A percentile compares a stretch with the other conserved stretches of the same genome.
Evolutionary conservation across 2,113 vertebrate species (phyloP).

Genomic region (Coregonus clupeaformis): DNA sequence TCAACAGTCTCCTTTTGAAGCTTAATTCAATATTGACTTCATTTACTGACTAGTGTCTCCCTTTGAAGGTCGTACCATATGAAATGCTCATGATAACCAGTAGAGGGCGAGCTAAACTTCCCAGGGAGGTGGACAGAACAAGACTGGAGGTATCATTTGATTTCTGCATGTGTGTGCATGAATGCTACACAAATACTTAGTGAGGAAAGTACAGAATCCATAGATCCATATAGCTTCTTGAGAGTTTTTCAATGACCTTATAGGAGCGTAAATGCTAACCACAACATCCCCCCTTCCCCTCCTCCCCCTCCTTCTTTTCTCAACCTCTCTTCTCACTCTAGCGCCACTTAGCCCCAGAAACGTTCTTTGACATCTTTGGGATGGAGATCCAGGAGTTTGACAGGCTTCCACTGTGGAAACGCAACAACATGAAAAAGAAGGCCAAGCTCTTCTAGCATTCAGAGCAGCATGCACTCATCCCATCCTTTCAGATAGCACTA

Average conservation of each 20-base stretch:
- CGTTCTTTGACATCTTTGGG: slow-evolving; percentile 89
- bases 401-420: slow-evolving; percentile 95
- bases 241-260: slow-evolving; percentile 46
- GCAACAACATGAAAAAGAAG: slow-evolving; percentile 95
- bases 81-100: slow-evolving; percentile 97
- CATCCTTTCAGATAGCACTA: slow-evolving; percentile 63
- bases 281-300: slow-evolving; percentile 30
- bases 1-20: slow-evolving; percentile 17
- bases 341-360: slow-evolving; percentile 89
- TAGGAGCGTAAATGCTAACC: slow-evolving; percentile 59
- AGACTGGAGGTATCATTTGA: slow-evolving; percentile 88
- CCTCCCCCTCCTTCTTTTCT: slow-evolving; percentile 41
- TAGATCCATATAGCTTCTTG: slow-evolving; percentile 38
- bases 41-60: slow-evolving; percentile 66
- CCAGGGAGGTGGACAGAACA: slow-evolving; percentile 97
- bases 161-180: slow-evolving; percentile 49
- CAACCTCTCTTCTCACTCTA: slow-evolving; percentile 45
- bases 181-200: slow-evolving; percentile 62
- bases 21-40: slow-evolving; percentile 21
- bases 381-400: slow-evolving; percentile 93
- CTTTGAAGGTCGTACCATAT: slow-evolving; percentile 94
- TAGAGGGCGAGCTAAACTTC: slow-evolving; percentile 95
- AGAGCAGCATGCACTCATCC: slow-evolving; percentile 60
- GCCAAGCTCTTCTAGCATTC: slow-evolving; percentile 88
- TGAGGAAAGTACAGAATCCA: slow-evolving; percentile 59